Evolutionary conservation across 2,797 vertebrate genomes (phyloP).

Genomic region (Manis crassicaudata): DNA sequence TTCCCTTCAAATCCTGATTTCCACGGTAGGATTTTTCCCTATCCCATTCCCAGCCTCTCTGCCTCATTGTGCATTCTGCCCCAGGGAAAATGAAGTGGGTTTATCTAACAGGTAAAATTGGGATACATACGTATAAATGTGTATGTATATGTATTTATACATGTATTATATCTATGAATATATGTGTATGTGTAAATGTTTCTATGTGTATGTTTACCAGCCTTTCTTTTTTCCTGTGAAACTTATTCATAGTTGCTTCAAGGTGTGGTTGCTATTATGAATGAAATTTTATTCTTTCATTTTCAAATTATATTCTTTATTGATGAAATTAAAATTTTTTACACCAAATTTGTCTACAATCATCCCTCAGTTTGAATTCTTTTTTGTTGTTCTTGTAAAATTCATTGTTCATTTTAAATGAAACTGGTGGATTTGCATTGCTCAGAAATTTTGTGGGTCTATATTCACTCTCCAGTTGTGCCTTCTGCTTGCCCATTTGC

Average conservation of each 20-base stretch:
- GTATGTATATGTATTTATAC: not conserved
- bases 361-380: not conserved
- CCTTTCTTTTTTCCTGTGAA: not conserved
- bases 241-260: not conserved
- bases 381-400: not conserved
- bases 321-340: not conserved
- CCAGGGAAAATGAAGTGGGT: not conserved
- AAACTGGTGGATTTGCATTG: not conserved
- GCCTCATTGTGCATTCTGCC: not conserved
- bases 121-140: not conserved
- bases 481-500: not conserved
- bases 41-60: not conserved
- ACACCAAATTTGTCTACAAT: not conserved
- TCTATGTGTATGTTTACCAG: not conserved
- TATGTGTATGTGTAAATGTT: not conserved
- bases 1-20: not conserved
- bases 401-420: not conserved
- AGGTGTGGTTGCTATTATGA: not conserved
- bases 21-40: not conserved
- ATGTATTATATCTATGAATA: not conserved
- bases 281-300: constrained; percentile 20
- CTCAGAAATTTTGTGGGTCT: not conserved
- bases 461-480: not conserved
- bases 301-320: not conserved
- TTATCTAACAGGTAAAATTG: not conserved